Base-by-base conservation (phyloP, 2,113 vertebrate genomes). In the Picathartes gymnocephalus region DNA sequence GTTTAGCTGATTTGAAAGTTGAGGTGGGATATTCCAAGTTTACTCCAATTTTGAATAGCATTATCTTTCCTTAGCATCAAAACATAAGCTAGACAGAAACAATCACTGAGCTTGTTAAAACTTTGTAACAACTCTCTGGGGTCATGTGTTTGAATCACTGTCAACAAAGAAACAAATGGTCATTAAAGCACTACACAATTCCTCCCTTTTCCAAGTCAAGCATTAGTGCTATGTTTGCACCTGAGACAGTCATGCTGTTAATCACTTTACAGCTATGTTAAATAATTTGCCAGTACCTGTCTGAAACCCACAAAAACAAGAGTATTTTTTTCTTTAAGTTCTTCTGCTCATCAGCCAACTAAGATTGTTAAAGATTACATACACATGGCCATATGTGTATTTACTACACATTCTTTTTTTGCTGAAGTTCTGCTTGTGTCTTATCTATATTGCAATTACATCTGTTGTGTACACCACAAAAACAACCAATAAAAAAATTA, bases 301-400 rank as follows among this genome's bases (percentile, higher is more conserved):
- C 42, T 70, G 92, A 97, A 96, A 83, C 15, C 5, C 40, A 74
- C 30, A 47, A 48, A 92, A 96, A 78, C 25, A 87, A 47, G 78
- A 47, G 9, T 39, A 10, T 22, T 78, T 65, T 42, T 83, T 11
- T 14, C 37, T 37, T 0, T 56, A 76, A 81, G 25, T 94, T 81
- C 54, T 69, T 94, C 44, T 24, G 21, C 61, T 64, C 51, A 45
- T 53, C 64, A 42, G 45, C 22, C 54, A 95, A 96, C n/a, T 65
- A 60, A 90, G 95, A 85, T 35, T 68, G 47, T 58, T 88, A 45
- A 39, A 42, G 12, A 51, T 22, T 15, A 71, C 30, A 68, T 16
- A 57, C 11, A 42, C 2, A 1, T 19, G 11, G n/a, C 25, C 13
- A 47, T 13, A 11, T 24, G 45, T 5, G 9, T 31, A 51, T 72